These are phyloP conservation scores for Ondatra zibethicus DNA, from an alignment of 2,113 vertebrate genomes.

Conservation along the genomic window DNA sequence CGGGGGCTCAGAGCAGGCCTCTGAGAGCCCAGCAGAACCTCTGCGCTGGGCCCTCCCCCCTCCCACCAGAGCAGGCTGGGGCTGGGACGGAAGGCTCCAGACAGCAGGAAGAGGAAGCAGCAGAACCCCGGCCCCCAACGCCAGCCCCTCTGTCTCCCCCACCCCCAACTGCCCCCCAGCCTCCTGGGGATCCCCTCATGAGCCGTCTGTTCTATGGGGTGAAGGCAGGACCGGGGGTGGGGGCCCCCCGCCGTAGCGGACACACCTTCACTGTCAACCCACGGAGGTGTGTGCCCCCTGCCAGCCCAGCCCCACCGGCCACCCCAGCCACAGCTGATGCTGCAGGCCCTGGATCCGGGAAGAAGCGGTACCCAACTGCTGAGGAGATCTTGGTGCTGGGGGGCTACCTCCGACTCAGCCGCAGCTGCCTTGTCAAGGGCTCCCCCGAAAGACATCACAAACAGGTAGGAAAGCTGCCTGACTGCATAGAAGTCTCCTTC, in stretches of 20 bases:
- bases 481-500: not conserved
- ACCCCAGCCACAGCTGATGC: not conserved
- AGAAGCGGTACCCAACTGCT: conserved; percentile 92
- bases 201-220: conserved; percentile 80
- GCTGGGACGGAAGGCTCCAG: conserved; percentile 61
- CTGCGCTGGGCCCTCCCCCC: conserved; percentile 55
- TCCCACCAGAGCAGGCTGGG: conserved; percentile 63
- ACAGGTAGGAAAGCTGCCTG: conserved; percentile 86
- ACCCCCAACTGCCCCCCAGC: conserved; percentile 69
- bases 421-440: conserved; percentile 91
- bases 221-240: conserved; percentile 80
- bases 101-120: conserved; percentile 80
- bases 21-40: conserved; percentile 48
- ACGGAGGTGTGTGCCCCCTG: conserved; percentile 75
- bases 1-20: conserved; percentile 60
- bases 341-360: conserved; percentile 68
- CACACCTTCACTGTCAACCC: conserved; percentile 94
- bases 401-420: conserved; percentile 91
- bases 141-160: conserved; percentile 65
- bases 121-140: conserved; percentile 51
- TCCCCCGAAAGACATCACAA: conserved; percentile 86
- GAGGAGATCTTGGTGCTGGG: conserved; percentile 95
- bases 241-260: conserved; percentile 89
- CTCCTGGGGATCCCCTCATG: conserved; percentile 80
- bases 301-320: not conserved